Evolutionary conservation across 2,888 invertebrate genomes (phyloP).

Genomic region (Orthosia gracilis): DNA sequence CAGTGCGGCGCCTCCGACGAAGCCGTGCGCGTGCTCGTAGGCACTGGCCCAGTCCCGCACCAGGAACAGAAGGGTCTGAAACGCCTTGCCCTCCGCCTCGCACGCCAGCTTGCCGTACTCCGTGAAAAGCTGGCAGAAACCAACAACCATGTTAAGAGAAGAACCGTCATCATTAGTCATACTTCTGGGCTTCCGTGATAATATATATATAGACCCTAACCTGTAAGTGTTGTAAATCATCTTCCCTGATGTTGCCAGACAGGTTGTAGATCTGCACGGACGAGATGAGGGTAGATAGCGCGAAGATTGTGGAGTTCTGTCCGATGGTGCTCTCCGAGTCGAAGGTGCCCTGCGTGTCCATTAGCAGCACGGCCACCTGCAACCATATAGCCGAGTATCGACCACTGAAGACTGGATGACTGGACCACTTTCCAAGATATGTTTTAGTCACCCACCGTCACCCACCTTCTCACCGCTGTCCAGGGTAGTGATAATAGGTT

Average conservation of each 20-base stretch:
- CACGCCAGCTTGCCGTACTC: constrained; percentile 98
- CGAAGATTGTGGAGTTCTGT: constrained; percentile 95
- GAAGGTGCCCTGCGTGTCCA: constrained; percentile 98
- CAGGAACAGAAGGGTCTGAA: constrained; percentile 96
- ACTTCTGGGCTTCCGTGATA: too few species aligned
- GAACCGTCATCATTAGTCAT: not conserved
- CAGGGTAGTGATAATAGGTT: constrained; percentile 94
- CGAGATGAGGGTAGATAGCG: constrained; percentile 97
- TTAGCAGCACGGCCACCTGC: constrained; percentile 95
- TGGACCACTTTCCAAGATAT: not conserved
- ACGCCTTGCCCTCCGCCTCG: constrained; percentile 94
- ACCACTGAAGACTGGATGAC: not conserved
- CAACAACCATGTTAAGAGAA: not conserved
- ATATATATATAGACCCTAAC: constrained; percentile 80
- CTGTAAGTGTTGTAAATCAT: constrained; percentile 98
- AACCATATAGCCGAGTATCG: constrained; percentile 6
- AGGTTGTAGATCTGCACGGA: constrained; percentile 99
- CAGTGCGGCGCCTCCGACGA: constrained; percentile 96
- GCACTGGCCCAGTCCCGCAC: constrained; percentile 99
- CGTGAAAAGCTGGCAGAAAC: constrained; percentile 94
- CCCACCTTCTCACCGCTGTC: constrained; percentile 69
- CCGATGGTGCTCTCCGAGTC: constrained; percentile 98
- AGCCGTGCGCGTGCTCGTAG: constrained; percentile 97
- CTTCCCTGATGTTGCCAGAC: constrained; percentile 98
- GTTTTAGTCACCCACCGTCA: constrained; percentile 13